phyloP scores from a whole-genome alignment of 2,113 vertebrate species.

The Dendropsophus ebraccatus region DNA sequence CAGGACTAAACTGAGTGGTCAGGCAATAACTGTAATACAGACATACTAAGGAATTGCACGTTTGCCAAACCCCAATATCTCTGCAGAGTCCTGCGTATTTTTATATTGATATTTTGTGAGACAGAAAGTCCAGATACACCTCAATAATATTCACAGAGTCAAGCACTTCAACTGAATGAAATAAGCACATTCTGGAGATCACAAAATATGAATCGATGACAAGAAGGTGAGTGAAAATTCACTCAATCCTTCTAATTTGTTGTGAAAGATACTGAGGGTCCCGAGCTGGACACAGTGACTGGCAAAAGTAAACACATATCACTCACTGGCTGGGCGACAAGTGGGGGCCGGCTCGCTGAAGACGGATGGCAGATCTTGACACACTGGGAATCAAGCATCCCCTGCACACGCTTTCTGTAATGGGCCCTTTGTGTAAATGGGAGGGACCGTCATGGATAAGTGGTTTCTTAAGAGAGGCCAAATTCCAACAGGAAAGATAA shows the following conservation, averaged over 20 bases:
- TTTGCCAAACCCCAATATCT: not conserved
- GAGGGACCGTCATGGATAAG: conserved; percentile 40
- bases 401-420: conserved; percentile 37
- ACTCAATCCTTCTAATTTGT: not conserved
- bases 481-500: conserved; percentile 59
- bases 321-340: conserved; percentile 37
- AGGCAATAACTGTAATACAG: not conserved
- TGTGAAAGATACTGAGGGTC: not conserved
- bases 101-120: not conserved
- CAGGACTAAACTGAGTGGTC: no score
- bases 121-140: not conserved
- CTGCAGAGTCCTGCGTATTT: not conserved
- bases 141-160: not conserved
- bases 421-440: conserved; percentile 30
- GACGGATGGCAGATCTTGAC: conserved; percentile 52
- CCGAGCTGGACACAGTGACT: conserved; percentile 23
- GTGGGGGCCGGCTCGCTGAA: conserved; percentile 38
- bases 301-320: conserved; percentile 53
- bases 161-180: not conserved
- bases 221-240: not conserved
- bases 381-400: conserved; percentile 32
- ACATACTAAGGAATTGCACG: not conserved
- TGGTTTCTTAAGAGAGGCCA: conserved; percentile 59
- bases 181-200: not conserved
- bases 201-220: not conserved